phyloP scores from a whole-genome alignment of 2,888 invertebrate genomes.

The Prosopocoilus inquinatus region DNA sequence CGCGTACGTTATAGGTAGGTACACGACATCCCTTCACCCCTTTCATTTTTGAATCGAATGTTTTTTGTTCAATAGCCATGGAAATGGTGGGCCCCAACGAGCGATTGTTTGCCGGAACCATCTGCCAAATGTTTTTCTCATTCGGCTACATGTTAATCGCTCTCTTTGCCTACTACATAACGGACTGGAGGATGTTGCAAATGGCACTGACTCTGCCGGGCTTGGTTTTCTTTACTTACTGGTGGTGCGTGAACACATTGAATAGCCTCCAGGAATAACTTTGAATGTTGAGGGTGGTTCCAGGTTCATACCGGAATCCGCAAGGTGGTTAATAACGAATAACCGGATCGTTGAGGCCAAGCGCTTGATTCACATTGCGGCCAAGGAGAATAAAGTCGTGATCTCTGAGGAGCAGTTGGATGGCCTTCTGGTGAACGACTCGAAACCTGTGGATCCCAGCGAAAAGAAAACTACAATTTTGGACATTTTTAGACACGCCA shows the following conservation, averaged over 20 bases:
- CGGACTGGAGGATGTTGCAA: constrained; percentile 69
- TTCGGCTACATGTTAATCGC: constrained; percentile 69
- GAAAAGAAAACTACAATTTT: constrained; percentile 54
- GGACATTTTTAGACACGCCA: constrained; percentile 63
- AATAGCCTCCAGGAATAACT: too few species aligned
- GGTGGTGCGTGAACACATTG: constrained; percentile 53
- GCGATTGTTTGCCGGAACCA: constrained; percentile 67
- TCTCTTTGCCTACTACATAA: constrained; percentile 64
- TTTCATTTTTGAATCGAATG: not conserved
- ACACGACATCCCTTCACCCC: not conserved
- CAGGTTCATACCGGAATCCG: constrained; percentile 70
- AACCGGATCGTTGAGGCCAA: constrained; percentile 63
- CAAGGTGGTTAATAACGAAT: constrained; percentile 68
- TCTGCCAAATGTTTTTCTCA: constrained; percentile 74
- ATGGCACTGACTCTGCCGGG: constrained; percentile 69
- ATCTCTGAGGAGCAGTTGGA: constrained; percentile 57
- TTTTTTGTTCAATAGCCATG: constrained; percentile 50
- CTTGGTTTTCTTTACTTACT: constrained; percentile 64
- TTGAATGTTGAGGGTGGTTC: not conserved
- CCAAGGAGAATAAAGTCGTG: constrained; percentile 62
- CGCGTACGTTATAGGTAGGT: constrained; percentile 72
- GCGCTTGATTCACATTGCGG: constrained; percentile 60
- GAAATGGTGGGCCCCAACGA: constrained; percentile 73
- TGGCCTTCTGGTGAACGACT: constrained; percentile 52
- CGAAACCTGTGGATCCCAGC: constrained; percentile 41